A percentile compares a stretch with the other conserved stretches of the same genome.
These are phyloP conservation scores for Cephus runcator DNA, from an alignment of 2,888 invertebrate species.

Conservation along the genomic window DNA sequence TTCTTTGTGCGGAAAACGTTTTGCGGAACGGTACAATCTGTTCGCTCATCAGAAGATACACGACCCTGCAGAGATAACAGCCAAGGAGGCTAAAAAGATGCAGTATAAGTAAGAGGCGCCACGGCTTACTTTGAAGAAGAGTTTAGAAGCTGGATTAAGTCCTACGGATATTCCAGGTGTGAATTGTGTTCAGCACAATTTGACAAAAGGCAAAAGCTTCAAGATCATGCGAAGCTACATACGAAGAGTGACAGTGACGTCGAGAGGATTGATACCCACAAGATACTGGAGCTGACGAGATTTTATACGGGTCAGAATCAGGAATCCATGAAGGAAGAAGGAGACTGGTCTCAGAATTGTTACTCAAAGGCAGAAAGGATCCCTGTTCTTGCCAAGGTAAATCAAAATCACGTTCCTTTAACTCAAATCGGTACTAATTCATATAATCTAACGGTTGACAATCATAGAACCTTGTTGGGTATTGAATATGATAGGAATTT, in stretches of 20 bases:
- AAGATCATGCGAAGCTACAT: slow-evolving; percentile 36
- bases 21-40: slow-evolving; percentile 62
- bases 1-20: slow-evolving; percentile 44
- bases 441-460: slow-evolving; percentile 24
- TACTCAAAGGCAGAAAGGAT: slow-evolving; percentile 26
- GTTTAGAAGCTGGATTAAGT: neutral
- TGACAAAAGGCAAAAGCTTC: slow-evolving; percentile 34
- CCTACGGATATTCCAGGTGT: slow-evolving; percentile 29
- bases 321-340: slow-evolving; percentile 8
- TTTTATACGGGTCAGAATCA: slow-evolving; percentile 6
- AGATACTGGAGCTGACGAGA: neutral
- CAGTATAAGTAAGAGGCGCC: slow-evolving; percentile 35
- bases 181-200: slow-evolving; percentile 35
- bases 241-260: slow-evolving; percentile 4
- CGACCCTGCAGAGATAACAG: slow-evolving; percentile 36
- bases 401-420: slow-evolving; percentile 23
- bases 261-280: slow-evolving; percentile 3
- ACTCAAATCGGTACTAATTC: slow-evolving; percentile 21
- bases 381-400: slow-evolving; percentile 8
- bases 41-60: slow-evolving; percentile 59
- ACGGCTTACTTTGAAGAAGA: neutral
- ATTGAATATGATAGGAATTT: slow-evolving; percentile 26
- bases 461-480: slow-evolving; percentile 27
- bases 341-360: slow-evolving; percentile 31
- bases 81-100: slow-evolving; percentile 33